Conservation (phyloP, 2,797 vertebrate genomes). For the Diplodus puntazzo region DNA sequence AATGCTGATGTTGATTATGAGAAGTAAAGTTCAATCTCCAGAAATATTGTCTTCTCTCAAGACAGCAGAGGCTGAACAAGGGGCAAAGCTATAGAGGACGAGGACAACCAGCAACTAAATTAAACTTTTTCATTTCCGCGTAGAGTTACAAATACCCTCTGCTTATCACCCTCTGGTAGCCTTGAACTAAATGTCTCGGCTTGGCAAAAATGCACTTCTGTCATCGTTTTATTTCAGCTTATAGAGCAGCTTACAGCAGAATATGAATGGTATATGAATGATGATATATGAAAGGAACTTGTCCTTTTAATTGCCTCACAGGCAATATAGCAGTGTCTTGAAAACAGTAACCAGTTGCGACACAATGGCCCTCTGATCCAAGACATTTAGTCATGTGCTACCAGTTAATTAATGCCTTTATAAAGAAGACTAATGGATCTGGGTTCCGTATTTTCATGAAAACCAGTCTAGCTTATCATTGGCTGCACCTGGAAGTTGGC, state of each 20-base stretch:
- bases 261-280: background rate
- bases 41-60: conserved; percentile 28
- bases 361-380: background rate
- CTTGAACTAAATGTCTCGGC: background rate
- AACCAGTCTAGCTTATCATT: background rate
- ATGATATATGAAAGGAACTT: background rate
- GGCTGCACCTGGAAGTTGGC: background rate
- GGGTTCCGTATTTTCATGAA: background rate
- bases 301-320: background rate
- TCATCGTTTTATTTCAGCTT: conserved; percentile 3
- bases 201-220: background rate
- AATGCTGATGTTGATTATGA: conserved; percentile 35
- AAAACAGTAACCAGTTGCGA: background rate
- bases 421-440: background rate
- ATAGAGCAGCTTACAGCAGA: background rate
- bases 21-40: conserved; percentile 8
- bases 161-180: background rate
- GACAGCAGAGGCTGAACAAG: background rate
- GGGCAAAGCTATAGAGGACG: background rate
- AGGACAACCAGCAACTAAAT: background rate
- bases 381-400: background rate
- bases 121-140: conserved; percentile 9
- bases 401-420: background rate
- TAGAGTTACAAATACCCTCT: background rate
- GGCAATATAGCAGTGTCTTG: background rate